phyloP scores from a whole-genome alignment of 2,888 invertebrate genomes.

The Serripes groenlandicus region DNA sequence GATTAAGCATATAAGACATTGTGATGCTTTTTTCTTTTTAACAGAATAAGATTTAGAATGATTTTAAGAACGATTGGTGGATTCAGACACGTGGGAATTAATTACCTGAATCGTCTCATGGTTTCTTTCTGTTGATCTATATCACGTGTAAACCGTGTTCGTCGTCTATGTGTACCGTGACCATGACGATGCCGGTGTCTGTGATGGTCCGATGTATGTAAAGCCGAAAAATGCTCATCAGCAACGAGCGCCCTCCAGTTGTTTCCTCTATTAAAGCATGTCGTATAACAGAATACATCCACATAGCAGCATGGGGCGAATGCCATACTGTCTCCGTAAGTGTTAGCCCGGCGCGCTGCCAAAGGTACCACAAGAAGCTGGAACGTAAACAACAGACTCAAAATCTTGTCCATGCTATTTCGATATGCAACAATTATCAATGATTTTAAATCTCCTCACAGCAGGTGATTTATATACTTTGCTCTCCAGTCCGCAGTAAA shows the following conservation, averaged over 20 bases:
- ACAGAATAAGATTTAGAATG: no score
- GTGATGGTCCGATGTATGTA: neutral
- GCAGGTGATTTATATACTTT: no score
- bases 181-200: slow-evolving; percentile 19
- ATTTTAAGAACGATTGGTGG: no score
- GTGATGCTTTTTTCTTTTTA: no score
- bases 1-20: no score
- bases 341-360: neutral
- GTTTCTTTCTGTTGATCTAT: neutral
- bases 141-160: neutral
- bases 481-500: neutral
- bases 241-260: slow-evolving; percentile 22
- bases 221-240: slow-evolving; percentile 9
- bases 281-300: slow-evolving; percentile 16
- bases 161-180: slow-evolving; percentile 9
- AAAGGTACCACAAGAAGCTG: neutral
- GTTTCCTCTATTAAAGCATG: slow-evolving; percentile 8
- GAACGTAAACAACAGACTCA: neutral
- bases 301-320: slow-evolving; percentile 15
- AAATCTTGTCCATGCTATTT: slow-evolving; percentile 14
- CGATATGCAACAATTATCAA: neutral
- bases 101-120: slow-evolving; percentile 12
- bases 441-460: neutral
- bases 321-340: slow-evolving; percentile 1
- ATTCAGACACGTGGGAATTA: no score